These are phyloP conservation scores for Andrena cerasifolii DNA, from an alignment of 1,140 invertebrate species.

Conservation along the genomic window DNA sequence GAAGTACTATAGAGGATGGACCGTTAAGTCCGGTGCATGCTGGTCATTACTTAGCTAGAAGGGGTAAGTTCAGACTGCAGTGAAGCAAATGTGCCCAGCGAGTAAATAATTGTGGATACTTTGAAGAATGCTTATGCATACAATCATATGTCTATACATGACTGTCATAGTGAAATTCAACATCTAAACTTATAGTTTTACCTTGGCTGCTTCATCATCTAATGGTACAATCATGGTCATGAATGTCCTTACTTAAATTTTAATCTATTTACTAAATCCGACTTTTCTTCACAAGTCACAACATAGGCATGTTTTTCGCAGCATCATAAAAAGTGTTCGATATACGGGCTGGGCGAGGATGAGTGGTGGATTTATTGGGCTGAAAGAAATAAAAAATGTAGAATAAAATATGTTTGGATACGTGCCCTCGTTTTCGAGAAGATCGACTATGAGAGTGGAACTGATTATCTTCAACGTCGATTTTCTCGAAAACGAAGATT, in stretches of 20 bases:
- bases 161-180: neutral
- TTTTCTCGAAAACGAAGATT: too few species aligned
- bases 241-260: neutral
- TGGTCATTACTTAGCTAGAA: constrained; percentile 75
- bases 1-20: constrained; percentile 78
- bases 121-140: neutral
- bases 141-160: neutral
- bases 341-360: too few species aligned
- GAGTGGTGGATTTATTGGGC: too few species aligned
- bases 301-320: constrained; percentile 31
- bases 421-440: too few species aligned
- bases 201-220: constrained; percentile 22
- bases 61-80: constrained; percentile 68
- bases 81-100: neutral
- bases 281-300: neutral
- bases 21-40: constrained; percentile 74
- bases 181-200: neutral
- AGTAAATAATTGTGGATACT: neutral
- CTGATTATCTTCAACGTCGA: too few species aligned
- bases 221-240: constrained; percentile 18
- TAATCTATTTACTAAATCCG: constrained; percentile 2
- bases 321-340: constrained; percentile 28
- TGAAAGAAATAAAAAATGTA: too few species aligned
- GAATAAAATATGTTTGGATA: too few species aligned
- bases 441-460: too few species aligned